Evolutionary conservation across 2,888 invertebrate species (phyloP), one percentile per base, ranked within the genome.

Genomic region (Adelphocoris suturalis): DNA sequence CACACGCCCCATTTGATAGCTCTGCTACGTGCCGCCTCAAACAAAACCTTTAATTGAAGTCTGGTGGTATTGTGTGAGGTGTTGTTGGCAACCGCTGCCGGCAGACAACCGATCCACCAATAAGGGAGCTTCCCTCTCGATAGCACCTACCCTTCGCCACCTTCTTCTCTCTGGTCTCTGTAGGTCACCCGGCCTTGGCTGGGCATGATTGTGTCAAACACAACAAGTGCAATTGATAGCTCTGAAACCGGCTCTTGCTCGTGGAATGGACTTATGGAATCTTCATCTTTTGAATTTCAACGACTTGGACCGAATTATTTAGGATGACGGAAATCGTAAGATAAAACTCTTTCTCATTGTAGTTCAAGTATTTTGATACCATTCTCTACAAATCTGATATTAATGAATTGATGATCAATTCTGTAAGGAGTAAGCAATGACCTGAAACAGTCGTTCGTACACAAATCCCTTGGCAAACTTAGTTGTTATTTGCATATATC

Each of bases 11-110:
- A 82, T 47, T 82, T 82, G 37, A 37, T 37, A 82, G 82, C 23
- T 28, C 23, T 37, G 3, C 37, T 28, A 28, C 28, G 28, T 78
- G 28, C 14, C 61, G 61, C 61, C 61, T 28, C 75, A 48, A 48
- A 55, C 48, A 68, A 68, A 48, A 76, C 48, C 48, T 47, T 23
- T 27, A 86, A 23, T 86, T 75, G 75, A 46, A 68, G 61, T 27
- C n/a, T 48, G 80, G 76, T 57, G 28, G n/a, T 88, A 76, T 88
- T 88, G 88, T 88, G 37, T 14, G 78, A 13, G 48, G 78, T 88
- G 88, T 80, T 88, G 88, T 88, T 88, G 88, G 88, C 88, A 88
- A 88, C 88, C 78, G 78, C 23, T 9, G 76, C 68, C 82, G 27
- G 28, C 61, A 61, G 61, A 55, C 37, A 61, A 55, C 28, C 47